Evolutionary conservation across 1,140 invertebrate species (phyloP).

Genomic region (Drosophila ambigua): DNA sequence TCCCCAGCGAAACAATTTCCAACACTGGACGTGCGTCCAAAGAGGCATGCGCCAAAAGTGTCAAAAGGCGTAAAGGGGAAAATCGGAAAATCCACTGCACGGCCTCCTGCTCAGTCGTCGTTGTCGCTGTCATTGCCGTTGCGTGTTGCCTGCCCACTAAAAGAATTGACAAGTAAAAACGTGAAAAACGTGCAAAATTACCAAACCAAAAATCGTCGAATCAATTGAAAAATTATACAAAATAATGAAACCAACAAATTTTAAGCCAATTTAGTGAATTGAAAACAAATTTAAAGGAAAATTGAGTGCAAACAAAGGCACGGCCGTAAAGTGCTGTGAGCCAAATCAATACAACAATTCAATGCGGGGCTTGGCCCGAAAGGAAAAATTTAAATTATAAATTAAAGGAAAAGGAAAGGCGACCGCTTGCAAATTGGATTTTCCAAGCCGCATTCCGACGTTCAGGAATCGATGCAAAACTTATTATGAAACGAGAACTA

Average conservation of each 20-base stretch:
- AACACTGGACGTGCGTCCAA: too few relatives aligned
- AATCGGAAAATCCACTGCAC: conserved; percentile 54
- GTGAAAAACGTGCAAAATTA: conserved; percentile 22
- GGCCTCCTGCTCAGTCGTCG: conserved; percentile 54
- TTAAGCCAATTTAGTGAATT: background rate
- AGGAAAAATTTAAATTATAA: conserved; percentile 11
- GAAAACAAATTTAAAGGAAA: conserved; percentile 3
- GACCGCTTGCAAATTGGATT: conserved; percentile 62
- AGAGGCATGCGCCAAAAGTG: conserved; percentile 24
- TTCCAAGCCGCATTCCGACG: background rate
- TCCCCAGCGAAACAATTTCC: background rate
- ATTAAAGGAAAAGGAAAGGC: conserved; percentile 11
- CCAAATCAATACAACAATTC: conserved; percentile 45
- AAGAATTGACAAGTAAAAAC: conserved; percentile 25
- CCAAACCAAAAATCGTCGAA: conserved; percentile 3
- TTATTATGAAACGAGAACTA: conserved; percentile 50
- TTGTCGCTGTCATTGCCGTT: conserved; percentile 65
- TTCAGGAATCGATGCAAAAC: conserved; percentile 37
- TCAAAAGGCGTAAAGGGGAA: background rate
- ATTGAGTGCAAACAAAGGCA: background rate
- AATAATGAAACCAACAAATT: conserved; percentile 25
- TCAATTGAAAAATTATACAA: conserved; percentile 18
- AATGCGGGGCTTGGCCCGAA: conserved; percentile 3
- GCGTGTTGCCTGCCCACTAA: conserved; percentile 58
- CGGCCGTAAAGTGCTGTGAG: conserved; percentile 20